Conservation (phyloP, 2,113 vertebrate genomes). For the Clupea harengus region DNA sequence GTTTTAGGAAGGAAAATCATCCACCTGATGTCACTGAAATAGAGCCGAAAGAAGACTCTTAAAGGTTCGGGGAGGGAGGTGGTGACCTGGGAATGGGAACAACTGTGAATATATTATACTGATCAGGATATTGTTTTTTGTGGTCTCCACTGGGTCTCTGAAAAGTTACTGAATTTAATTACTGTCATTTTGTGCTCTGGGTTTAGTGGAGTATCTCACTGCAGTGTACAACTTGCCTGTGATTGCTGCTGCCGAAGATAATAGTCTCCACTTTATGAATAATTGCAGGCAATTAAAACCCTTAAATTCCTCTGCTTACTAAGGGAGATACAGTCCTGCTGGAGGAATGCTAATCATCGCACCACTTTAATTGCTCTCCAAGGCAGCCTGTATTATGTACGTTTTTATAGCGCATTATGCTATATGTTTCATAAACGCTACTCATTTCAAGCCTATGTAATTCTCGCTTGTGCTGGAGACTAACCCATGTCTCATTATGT, state of each 20-base stretch:
- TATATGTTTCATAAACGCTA: background rate
- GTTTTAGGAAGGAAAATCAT: background rate
- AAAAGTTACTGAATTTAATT: conserved; percentile 56
- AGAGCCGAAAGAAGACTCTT: background rate
- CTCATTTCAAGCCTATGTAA: background rate
- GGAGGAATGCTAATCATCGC: conserved; percentile 64
- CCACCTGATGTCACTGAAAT: background rate
- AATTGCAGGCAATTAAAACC: conserved; percentile 73
- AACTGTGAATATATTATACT: background rate
- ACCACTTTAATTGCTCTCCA: conserved; percentile 10
- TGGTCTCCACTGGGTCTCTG: background rate
- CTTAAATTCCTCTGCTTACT: conserved; percentile 63
- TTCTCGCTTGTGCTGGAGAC: background rate
- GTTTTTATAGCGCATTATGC: background rate
- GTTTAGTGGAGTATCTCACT: conserved; percentile 40
- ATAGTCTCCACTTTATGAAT: conserved; percentile 70
- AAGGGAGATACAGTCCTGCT: conserved; percentile 49
- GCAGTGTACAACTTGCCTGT: conserved; percentile 66
- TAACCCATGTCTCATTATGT: background rate
- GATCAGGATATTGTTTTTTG: background rate
- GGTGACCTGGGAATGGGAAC: background rate
- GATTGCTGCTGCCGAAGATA: conserved; percentile 69
- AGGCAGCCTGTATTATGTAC: conserved; percentile 5
- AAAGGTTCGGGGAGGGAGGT: background rate
- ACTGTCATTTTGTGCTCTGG: conserved; percentile 62